Conservation (phyloP, 2,888 invertebrate genomes). For the Linnaemya vulpina region DNA sequence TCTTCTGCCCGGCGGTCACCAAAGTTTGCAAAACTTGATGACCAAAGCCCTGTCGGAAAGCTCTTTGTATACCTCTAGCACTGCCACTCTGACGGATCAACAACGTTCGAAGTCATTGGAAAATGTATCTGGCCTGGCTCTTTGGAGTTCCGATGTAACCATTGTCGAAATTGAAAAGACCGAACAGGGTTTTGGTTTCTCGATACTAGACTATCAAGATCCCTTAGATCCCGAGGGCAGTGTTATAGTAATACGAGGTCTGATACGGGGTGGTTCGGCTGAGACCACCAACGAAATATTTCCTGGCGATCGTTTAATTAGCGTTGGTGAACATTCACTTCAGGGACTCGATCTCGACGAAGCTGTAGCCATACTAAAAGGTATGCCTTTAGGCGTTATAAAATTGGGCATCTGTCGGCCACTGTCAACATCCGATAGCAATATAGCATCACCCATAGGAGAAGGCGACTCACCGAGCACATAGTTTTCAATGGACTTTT, state of each 20-base stretch:
- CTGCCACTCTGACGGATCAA: conserved; percentile 89
- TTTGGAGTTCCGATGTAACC: conserved; percentile 98
- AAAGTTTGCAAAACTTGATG: conserved; percentile 91
- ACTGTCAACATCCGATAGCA: conserved; percentile 82
- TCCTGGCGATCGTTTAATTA: conserved; percentile 96
- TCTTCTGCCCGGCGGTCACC: conserved; percentile 93
- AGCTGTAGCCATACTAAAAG: conserved; percentile 97
- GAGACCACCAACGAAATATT: conserved; percentile 96
- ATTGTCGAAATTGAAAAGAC: conserved; percentile 96
- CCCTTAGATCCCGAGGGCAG: conserved; percentile 97
- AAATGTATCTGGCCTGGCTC: conserved; percentile 96
- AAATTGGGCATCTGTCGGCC: conserved; percentile 96
- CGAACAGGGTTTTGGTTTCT: conserved; percentile 98
- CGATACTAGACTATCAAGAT: conserved; percentile 98
- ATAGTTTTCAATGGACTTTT: conserved; percentile 79
- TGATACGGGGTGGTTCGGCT: conserved; percentile 99
- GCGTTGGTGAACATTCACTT: conserved; percentile 95
- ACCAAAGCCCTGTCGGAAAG: conserved; percentile 98
- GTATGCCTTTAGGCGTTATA: conserved; percentile 94
- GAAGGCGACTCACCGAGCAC: conserved; percentile 80
- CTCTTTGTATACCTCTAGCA: conserved; percentile 93
- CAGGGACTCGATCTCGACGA: conserved; percentile 96
- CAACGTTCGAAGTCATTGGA: conserved; percentile 96
- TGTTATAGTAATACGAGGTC: conserved; percentile 97
- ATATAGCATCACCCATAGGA: conserved; percentile 81